phyloP scores from a whole-genome alignment of 2,113 vertebrate species.

The Anarrhichthys ocellatus region DNA sequence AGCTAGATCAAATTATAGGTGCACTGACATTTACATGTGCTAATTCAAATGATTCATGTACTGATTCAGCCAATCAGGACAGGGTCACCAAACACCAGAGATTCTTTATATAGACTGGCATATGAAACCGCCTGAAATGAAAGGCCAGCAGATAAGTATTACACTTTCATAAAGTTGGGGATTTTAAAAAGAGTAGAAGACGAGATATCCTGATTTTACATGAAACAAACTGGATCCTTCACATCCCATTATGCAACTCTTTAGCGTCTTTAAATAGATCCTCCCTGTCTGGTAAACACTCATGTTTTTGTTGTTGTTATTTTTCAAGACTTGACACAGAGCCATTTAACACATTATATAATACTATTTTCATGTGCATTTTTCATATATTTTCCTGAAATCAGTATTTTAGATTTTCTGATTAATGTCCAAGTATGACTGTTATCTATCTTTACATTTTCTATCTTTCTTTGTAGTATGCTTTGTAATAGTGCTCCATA shows the following conservation, averaged over 20 bases:
- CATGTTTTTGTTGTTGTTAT: neutral
- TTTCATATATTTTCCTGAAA: neutral
- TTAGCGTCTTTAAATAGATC: neutral
- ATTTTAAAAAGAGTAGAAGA: neutral
- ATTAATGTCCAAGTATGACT: neutral
- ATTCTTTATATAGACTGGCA: neutral
- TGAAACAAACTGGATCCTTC: neutral
- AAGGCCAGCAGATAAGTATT: neutral
- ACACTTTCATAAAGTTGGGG: neutral
- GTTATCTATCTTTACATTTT: neutral
- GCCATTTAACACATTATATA: neutral
- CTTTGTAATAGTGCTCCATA: neutral
- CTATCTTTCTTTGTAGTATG: neutral
- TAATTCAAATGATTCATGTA: slow-evolving; percentile 1
- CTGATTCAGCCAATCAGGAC: neutral
- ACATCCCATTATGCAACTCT: neutral
- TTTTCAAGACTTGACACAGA: neutral
- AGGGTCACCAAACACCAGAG: neutral
- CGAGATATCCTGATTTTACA: neutral
- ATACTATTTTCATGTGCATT: neutral
- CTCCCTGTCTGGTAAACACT: neutral
- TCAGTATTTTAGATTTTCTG: neutral
- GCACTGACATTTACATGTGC: slow-evolving; percentile 28
- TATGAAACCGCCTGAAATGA: neutral
- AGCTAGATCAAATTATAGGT: slow-evolving; percentile 2